These are phyloP conservation scores for Agriopis aurantiaria DNA, from an alignment of 2,888 invertebrate species.

Conservation along the genomic window DNA sequence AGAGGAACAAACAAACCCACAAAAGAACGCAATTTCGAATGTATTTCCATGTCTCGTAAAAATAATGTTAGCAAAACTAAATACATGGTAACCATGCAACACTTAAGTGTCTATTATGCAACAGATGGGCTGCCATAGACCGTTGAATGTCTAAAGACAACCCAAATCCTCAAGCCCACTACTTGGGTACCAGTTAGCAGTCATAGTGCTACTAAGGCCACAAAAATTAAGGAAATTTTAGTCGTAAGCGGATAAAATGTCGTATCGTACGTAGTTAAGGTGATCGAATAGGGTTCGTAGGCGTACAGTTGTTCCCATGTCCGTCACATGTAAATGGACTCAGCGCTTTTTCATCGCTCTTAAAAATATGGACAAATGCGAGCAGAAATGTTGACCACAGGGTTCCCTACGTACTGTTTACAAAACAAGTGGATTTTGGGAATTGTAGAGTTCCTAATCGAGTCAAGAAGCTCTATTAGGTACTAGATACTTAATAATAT, in stretches of 20 bases:
- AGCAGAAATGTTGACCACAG: neutral
- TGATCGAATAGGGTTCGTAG: constrained; percentile 18
- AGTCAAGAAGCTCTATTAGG: neutral
- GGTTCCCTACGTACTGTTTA: neutral
- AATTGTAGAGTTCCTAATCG: neutral
- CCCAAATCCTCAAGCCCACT: no score
- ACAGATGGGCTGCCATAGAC: no score
- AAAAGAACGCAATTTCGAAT: no score
- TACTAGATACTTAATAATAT: no score
- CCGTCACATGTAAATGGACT: constrained; percentile 25
- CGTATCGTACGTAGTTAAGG: constrained; percentile 14
- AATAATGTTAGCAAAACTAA: no score
- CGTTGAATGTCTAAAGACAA: no score
- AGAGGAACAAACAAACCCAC: no score
- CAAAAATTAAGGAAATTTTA: neutral
- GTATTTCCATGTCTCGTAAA: no score
- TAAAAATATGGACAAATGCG: neutral
- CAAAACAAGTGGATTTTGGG: neutral
- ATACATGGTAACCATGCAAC: no score
- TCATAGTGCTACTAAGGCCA: neutral
- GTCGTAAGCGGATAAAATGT: constrained; percentile 7
- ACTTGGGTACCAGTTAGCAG: no score
- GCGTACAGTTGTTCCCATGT: constrained; percentile 12
- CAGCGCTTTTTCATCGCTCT: constrained; percentile 10
- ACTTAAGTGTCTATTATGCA: no score